Evolutionary conservation across 2,888 invertebrate species (phyloP).

Genomic region (Deilephila elpenor): DNA sequence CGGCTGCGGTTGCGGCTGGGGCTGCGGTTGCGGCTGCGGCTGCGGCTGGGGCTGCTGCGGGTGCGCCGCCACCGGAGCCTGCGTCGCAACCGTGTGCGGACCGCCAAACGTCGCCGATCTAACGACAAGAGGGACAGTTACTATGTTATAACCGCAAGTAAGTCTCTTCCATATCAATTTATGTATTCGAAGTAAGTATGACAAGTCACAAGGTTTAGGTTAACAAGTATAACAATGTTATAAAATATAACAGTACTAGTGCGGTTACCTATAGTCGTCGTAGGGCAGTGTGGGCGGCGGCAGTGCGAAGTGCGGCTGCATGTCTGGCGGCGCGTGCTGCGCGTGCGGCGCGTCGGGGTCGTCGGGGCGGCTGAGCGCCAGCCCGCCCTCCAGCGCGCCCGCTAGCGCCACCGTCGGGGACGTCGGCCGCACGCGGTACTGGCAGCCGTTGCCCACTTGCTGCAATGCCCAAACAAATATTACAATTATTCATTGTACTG

Average conservation of each 20-base stretch:
- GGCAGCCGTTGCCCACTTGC: constrained; percentile 59
- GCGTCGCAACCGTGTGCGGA: constrained; percentile 56
- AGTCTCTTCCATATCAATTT: no score
- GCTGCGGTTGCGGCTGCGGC: constrained; percentile 43
- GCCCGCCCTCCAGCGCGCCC: constrained; percentile 37
- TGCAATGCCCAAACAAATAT: constrained; percentile 10
- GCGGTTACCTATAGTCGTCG: constrained; percentile 66
- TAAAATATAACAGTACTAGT: no score
- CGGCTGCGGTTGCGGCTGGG: constrained; percentile 55
- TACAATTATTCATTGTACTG: neutral
- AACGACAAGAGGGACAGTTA: neutral
- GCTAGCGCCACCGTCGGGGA: constrained; percentile 57
- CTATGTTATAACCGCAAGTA: no score
- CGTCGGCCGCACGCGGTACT: constrained; percentile 65
- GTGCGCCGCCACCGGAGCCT: constrained; percentile 35
- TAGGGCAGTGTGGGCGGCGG: constrained; percentile 65
- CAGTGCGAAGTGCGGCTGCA: constrained; percentile 67
- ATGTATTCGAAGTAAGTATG: no score
- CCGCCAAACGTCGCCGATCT: constrained; percentile 65
- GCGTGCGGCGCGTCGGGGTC: constrained; percentile 37
- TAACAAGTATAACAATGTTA: no score
- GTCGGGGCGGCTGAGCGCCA: constrained; percentile 42
- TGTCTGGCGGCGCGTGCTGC: constrained; percentile 49
- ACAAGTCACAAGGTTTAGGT: no score
- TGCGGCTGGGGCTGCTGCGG: constrained; percentile 56